Evolutionary conservation across 2,888 invertebrate species (phyloP), one percentile per base, ranked within the genome.

Genomic region (Punctoribates punctum): DNA sequence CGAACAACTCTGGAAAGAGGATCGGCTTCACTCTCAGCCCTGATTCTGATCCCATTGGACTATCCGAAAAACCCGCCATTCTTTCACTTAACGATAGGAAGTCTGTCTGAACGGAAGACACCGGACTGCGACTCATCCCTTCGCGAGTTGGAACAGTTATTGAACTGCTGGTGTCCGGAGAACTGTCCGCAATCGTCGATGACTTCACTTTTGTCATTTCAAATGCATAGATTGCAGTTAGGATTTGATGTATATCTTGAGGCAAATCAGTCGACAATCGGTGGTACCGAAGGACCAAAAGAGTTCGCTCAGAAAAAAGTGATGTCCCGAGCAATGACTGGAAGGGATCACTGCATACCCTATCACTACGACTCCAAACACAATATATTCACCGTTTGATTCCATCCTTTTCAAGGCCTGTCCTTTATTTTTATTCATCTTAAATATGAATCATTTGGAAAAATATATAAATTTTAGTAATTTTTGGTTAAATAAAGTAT

Each of bases 181-280:
- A 80, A 84, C 38, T 77, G 79, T 3, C 82, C 83, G 29, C 85
- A 83, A 77, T 84, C 85, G 60, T 81, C 81, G 78, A 79, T 78
- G 78, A 84, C 85, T 81, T 87, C 88, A 67, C 85, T 96, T 25
- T 80, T 87, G 74, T 88, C 91, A n/a, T 87, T 88, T n/a, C 94
- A 95, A 85, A 86, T 96, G 77, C 88, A 90, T 77, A 88, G 91
- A 75, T 85, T 94, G 54, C 87, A 93, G 81, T 89, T 90, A 77
- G 92, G 91, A 82, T 88, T 95, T 78, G 96, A 96, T 83, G 89
- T 96, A 78, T 90, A 91, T 81, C 85, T 96, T 75, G 95, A 96
- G 85, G 91, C 93, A 0, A 84, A 83, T 70, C 70, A 70, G 78
- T 79, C 81, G 48, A 80, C 80, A 48, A 88, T 89, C 48, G 87